These are phyloP conservation scores for Incurvaria masculella DNA, from an alignment of 2,888 invertebrate genomes.

Conservation along the genomic window DNA sequence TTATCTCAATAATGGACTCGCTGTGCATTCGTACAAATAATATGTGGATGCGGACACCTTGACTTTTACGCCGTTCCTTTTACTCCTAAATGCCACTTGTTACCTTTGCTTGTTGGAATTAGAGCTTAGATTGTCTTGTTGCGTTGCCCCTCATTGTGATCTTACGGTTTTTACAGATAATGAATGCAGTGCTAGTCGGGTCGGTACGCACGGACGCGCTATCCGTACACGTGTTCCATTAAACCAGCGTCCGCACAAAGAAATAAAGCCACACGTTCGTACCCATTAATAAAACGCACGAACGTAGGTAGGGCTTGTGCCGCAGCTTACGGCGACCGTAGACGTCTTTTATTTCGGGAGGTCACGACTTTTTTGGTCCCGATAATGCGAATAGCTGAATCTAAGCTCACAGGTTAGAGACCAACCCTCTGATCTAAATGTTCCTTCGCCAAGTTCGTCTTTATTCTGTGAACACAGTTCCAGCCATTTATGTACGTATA, in stretches of 20 bases:
- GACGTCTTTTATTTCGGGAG: too few species aligned
- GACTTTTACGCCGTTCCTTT: not conserved
- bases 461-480: too few species aligned
- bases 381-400: too few species aligned
- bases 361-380: too few species aligned
- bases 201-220: slow-evolving; percentile 21
- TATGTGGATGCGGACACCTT: not conserved
- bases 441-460: too few species aligned
- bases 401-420: too few species aligned
- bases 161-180: not conserved
- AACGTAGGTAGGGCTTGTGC: not conserved
- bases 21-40: not conserved
- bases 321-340: too few species aligned
- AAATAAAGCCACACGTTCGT: not conserved
- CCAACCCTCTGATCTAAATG: too few species aligned
- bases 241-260: slow-evolving; percentile 1
- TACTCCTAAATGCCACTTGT: not conserved
- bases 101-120: not conserved
- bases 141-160: not conserved
- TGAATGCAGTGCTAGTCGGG: slow-evolving; percentile 3
- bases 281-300: not conserved
- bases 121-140: not conserved
- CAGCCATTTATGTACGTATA: too few species aligned
- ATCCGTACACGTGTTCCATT: slow-evolving; percentile 17
- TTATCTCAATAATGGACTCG: slow-evolving; percentile 30